Evolutionary conservation across 2,888 invertebrate species (phyloP), one percentile per base, ranked within the genome.

Genomic region (Anthophora plumipes): DNA sequence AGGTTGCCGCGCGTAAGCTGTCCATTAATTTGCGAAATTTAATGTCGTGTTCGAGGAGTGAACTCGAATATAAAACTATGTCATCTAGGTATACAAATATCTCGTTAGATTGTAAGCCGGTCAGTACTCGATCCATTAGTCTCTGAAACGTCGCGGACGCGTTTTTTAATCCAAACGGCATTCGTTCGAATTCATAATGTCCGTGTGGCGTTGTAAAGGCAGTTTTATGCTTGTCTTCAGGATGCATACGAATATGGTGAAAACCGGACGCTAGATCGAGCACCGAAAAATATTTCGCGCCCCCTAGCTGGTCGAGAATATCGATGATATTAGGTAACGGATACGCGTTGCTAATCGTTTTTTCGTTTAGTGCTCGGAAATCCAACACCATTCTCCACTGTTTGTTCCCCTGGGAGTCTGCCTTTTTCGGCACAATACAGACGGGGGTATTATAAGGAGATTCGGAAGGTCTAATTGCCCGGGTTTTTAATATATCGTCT

Each of bases 1-100:
- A 25, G 1, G 0, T 25, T 0, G 7, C 3, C 0, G 7, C 0
- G 0, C 3, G 1, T 25, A 54, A 12, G 12, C 8, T 12, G 12
- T 25, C 25, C 14, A 25, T 11, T 6, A 54, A n/a, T 1, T 54
- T 54, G 0, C 14, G 5, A 1, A 54, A 54, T 54, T 54, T 54
- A 3, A 7, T 25, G 6, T 25, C 12, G 6, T 54, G 14, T 25
- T 54, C 54, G 0, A 3, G 12, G 0, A 54, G 25, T 0, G 54
- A 25, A 0, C 0, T 12, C 4, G 14, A 12, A 22, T 54, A 54
- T 22, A 54, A 4, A 0, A 52, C 52, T 3, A 54, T 22, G 6
- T 25, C 52, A 5, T 54, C 52, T 14, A 54, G 1, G 22, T 54
- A 25, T 0, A 54, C 52, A 4, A 54, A 54, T 12, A 54, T 2